Evolutionary conservation across 2,113 vertebrate genomes (phyloP).

Genomic region (Zosterops pallidus): DNA sequence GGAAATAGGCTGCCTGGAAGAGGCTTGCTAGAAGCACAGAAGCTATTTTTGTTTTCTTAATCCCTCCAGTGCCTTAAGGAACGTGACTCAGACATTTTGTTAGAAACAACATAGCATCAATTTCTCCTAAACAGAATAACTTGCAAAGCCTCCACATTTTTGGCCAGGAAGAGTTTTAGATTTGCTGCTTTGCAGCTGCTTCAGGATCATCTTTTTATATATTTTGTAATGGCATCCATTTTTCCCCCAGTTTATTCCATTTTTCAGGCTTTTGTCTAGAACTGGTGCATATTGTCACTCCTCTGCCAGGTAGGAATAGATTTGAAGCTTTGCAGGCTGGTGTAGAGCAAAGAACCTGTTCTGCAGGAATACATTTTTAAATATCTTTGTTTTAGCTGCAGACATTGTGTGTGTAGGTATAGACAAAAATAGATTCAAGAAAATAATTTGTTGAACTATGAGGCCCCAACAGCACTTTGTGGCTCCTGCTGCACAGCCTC

Average conservation of each 20-base stretch:
- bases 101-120: not conserved
- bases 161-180: not conserved
- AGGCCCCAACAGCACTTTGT: not conserved
- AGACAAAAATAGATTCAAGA: not conserved
- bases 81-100: not conserved
- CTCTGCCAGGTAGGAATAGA: not conserved
- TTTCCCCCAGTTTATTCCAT: not conserved
- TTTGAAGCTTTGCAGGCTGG: not conserved
- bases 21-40: not conserved
- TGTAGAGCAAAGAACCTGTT: not conserved
- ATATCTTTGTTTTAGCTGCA: not conserved
- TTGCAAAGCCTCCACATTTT: not conserved
- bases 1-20: not conserved
- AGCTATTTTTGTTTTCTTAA: constrained; percentile 9
- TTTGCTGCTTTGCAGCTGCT: not conserved
- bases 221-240: not conserved
- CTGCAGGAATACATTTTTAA: not conserved
- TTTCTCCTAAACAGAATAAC: not conserved
- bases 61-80: not conserved
- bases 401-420: not conserved
- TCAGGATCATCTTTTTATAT: not conserved
- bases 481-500: not conserved
- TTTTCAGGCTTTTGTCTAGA: not conserved
- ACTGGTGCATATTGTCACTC: not conserved
- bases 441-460: not conserved